phyloP scores from a whole-genome alignment of 1,140 invertebrate species.

The Leptinotarsa lineolata region DNA sequence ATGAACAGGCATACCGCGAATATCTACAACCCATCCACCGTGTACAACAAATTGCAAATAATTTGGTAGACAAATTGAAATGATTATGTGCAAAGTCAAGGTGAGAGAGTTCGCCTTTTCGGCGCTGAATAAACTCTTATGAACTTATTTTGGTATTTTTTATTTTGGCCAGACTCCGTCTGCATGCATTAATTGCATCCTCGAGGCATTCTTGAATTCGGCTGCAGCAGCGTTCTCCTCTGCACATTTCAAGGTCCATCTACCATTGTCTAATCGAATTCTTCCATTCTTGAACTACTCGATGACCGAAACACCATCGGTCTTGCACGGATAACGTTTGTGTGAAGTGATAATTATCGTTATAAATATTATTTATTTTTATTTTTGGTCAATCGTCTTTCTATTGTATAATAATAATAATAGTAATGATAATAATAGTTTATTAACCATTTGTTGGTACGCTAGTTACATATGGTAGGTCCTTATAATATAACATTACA shows the following conservation, averaged over 20 bases:
- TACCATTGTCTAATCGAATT: constrained; percentile 27
- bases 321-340: background rate
- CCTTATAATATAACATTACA: too few species aligned
- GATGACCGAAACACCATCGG: background rate
- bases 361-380: too few species aligned
- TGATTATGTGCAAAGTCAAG: constrained; percentile 42
- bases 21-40: background rate
- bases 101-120: constrained; percentile 43
- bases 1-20: constrained; percentile 12
- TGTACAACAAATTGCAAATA: constrained; percentile 25
- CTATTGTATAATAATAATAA: too few species aligned
- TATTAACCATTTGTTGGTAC: too few species aligned
- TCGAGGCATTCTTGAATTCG: constrained; percentile 43
- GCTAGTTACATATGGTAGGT: too few species aligned
- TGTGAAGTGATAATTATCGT: background rate
- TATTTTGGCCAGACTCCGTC: constrained; percentile 44
- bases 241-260: constrained; percentile 29
- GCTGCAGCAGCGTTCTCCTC: constrained; percentile 30
- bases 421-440: too few species aligned
- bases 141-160: constrained; percentile 45
- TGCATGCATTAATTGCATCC: constrained; percentile 50
- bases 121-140: constrained; percentile 38
- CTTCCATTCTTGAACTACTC: constrained; percentile 12
- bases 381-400: too few species aligned
- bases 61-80: constrained; percentile 39